Evolutionary conservation across 2,113 vertebrate species (phyloP).

Genomic region (Penelope pileata): DNA sequence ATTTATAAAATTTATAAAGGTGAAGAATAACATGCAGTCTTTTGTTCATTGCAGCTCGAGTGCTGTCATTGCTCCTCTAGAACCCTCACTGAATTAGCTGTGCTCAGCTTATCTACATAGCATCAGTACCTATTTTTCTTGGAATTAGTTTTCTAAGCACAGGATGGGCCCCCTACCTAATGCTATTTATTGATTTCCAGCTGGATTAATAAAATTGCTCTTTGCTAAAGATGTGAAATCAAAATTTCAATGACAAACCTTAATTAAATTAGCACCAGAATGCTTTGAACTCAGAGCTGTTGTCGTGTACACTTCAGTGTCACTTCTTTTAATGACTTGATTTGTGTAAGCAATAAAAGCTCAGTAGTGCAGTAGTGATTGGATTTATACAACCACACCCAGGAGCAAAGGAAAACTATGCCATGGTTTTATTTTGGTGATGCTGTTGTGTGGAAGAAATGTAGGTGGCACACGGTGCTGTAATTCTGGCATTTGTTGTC

Average conservation of each 20-base stretch:
- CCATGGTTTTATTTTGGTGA: neutral
- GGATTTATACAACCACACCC: neutral
- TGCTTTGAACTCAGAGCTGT: neutral
- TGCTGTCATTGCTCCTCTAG: neutral
- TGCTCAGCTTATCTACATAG: neutral
- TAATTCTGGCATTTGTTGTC: neutral
- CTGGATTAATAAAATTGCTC: neutral
- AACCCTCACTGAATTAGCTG: neutral
- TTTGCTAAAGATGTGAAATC: neutral
- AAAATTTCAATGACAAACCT: neutral
- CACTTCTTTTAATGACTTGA: neutral
- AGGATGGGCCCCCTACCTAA: neutral
- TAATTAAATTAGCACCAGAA: constrained; percentile 6
- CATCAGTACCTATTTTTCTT: neutral
- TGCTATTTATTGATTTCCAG: neutral
- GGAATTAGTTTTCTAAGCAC: neutral
- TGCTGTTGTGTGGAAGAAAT: neutral
- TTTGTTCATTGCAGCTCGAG: neutral
- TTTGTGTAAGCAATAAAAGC: neutral
- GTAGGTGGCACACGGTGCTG: neutral
- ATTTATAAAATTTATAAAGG: no score
- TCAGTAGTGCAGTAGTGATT: neutral
- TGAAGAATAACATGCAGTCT: neutral
- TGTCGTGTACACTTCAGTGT: neutral
- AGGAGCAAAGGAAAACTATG: neutral